Evolutionary conservation across 2,888 invertebrate species (phyloP).

Genomic region (Cinara cedri): DNA sequence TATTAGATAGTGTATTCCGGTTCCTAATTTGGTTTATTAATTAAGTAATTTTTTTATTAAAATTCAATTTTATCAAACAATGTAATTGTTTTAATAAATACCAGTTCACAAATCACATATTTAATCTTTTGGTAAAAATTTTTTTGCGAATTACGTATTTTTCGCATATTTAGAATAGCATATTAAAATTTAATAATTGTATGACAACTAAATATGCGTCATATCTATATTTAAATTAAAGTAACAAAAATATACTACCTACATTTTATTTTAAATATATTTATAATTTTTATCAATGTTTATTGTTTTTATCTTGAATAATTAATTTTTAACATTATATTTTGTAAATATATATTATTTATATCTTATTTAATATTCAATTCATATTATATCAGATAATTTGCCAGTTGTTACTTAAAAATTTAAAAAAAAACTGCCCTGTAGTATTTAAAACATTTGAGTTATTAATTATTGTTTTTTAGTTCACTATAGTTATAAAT

Average conservation of each 20-base stretch:
- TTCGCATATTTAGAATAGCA: neutral
- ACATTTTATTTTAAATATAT: neutral
- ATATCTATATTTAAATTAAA: constrained; percentile 1
- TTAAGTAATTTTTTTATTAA: constrained; percentile 16
- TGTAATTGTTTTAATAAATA: constrained; percentile 2
- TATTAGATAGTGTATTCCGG: constrained; percentile 29
- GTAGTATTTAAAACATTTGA: too few relatives aligned
- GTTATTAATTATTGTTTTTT: too few relatives aligned
- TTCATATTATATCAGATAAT: neutral
- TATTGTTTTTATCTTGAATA: constrained; percentile 8
- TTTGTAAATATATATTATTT: constrained; percentile 1
- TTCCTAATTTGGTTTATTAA: constrained; percentile 30
- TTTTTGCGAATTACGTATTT: neutral
- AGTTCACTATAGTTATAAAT: neutral
- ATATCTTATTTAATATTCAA: neutral
- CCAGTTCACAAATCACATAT: neutral
- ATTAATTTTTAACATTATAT: neutral
- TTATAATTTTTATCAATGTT: neutral
- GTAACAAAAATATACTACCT: neutral
- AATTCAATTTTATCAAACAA: constrained; percentile 7
- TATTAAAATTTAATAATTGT: constrained; percentile 1
- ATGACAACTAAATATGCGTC: neutral
- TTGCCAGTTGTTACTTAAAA: neutral
- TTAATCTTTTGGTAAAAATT: neutral
- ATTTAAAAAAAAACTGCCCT: too few relatives aligned